Base-by-base conservation (phyloP, 2,797 vertebrate species). In the Galago senegalensis region DNA sequence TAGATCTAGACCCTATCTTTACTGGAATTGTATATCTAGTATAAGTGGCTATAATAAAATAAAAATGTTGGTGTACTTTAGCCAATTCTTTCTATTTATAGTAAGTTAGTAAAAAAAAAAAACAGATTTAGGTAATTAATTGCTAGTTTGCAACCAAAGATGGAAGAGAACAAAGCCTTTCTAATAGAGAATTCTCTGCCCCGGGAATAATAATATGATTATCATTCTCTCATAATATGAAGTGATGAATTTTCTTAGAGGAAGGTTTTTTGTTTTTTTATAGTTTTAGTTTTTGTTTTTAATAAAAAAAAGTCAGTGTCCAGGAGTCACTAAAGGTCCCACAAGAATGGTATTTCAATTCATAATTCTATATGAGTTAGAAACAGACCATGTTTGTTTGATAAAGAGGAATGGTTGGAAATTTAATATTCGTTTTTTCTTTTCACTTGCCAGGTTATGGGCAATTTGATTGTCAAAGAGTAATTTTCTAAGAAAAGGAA, bases 221-320 rank as follows among this genome's bases (percentile, higher is more conserved):
- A 43, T 43, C 21, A 79, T 23, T 43, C 25, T 79, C 29, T 72
- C 83, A 37, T 82, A 81, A 83, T 84, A 53, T 37, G 67, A 93
- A 84, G 21, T 63, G 23, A 87, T 3, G 6, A 58, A 56, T 37
- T 86, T 92, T 96, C 84, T 86, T 53, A 16, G n/a, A 77, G 25
- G 21, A 63, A 40, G 31, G 16, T 34, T 56, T 67, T 53, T 16
- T 43, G n/a, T 12, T 23, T 25, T 79, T 46, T 79, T 53, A 17
- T 53, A 53, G 23, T 49, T 65, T 70, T 37, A 34, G 49, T 72
- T 40, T 69, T 31, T 56, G 49, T 67, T 88, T 76, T 56, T 2
- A 25, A 53, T 72, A 85, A 82, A 91, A 86, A 86, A 85, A 82
- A 93, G 79, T 67, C 27, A 84, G n/a, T 84, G 17, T 93, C 40